phyloP scores from a whole-genome alignment of 2,797 vertebrate species.

The Cyclura pinguis region DNA sequence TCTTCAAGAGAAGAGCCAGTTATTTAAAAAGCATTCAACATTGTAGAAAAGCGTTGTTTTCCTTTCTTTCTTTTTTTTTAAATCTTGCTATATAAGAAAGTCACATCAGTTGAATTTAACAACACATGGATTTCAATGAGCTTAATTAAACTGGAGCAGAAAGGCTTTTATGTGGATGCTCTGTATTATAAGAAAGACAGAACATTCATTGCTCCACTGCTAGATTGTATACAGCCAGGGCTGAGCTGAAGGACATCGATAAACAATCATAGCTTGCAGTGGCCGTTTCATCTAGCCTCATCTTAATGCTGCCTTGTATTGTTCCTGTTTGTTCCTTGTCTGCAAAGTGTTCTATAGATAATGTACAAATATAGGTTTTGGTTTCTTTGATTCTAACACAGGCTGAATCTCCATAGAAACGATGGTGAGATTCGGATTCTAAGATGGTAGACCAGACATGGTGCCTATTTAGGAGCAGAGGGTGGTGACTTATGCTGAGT shows the following conservation, averaged over 20 bases:
- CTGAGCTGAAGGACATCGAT: background rate
- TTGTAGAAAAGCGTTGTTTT: background rate
- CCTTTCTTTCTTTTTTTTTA: background rate
- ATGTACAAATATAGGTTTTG: no score
- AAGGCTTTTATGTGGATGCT: background rate
- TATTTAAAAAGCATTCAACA: slow-evolving; percentile 10
- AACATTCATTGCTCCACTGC: background rate
- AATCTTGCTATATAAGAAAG: background rate
- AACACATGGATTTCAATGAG: background rate
- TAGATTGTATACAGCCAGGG: background rate
- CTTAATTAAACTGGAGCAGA: background rate
- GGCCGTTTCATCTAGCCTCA: background rate
- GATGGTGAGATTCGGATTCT: no score
- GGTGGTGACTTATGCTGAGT: no score
- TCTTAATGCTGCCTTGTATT: background rate
- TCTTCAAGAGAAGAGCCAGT: slow-evolving; percentile 14
- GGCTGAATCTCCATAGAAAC: no score
- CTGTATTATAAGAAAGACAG: background rate
- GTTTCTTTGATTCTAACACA: no score
- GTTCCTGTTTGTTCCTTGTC: no score
- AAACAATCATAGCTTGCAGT: background rate
- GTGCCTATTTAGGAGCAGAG: no score
- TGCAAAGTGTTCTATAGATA: no score
- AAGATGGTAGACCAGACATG: no score
- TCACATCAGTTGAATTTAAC: slow-evolving; percentile 6